These are phyloP conservation scores for Mesoligia furuncula DNA, from an alignment of 2,888 invertebrate genomes.

Conservation along the genomic window DNA sequence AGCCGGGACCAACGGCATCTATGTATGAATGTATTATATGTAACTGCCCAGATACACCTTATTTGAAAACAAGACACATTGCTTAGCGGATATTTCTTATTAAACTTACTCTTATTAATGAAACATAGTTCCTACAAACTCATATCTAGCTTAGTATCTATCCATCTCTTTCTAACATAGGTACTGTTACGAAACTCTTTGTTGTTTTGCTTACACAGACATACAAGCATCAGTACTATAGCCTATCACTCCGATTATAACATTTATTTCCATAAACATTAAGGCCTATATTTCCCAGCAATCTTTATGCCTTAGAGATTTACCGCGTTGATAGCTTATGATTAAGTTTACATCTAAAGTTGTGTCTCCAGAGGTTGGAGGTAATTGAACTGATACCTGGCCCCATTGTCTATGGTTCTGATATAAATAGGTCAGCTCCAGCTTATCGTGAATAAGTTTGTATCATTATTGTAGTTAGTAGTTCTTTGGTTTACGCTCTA, in stretches of 20 bases:
- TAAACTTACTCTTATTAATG: background rate
- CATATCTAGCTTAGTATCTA: background rate
- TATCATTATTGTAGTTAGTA: slow-evolving; percentile 32
- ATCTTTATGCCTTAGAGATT: slow-evolving; percentile 46
- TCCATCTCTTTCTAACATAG: slow-evolving; percentile 15
- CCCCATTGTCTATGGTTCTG: slow-evolving; percentile 47
- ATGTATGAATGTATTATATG: background rate
- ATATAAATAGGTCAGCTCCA: slow-evolving; percentile 35
- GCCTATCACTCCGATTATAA: background rate
- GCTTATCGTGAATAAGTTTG: slow-evolving; percentile 49
- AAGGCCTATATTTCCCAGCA: slow-evolving; percentile 19
- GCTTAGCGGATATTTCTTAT: background rate
- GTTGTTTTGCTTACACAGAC: background rate
- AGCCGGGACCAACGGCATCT: too few species aligned
- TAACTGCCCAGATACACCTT: background rate
- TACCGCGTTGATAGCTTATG: slow-evolving; percentile 49
- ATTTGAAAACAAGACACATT: background rate
- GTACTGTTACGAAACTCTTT: slow-evolving; percentile 29
- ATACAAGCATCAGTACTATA: slow-evolving; percentile 6
- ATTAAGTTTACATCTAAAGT: slow-evolving; percentile 61
- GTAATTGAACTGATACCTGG: slow-evolving; percentile 55
- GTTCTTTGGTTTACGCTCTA: background rate
- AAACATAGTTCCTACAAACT: background rate
- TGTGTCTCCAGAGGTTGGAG: slow-evolving; percentile 35
- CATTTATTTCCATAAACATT: slow-evolving; percentile 7